phyloP scores from a whole-genome alignment of 1,140 invertebrate species.

The Chironomus striatipennis region DNA sequence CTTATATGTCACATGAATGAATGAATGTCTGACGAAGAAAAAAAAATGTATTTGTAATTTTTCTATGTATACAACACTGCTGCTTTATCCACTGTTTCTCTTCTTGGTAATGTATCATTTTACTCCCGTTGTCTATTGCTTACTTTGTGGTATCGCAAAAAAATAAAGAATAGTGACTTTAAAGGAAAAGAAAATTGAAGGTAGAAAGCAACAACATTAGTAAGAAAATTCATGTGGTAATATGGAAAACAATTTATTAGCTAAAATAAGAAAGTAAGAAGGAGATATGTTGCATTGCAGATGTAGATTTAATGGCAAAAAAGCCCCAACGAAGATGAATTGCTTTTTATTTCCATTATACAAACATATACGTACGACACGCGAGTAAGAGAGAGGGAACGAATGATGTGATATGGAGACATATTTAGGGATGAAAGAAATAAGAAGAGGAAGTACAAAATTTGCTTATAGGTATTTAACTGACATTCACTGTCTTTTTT shows the following conservation, averaged over 20 bases:
- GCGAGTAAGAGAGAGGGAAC: not conserved
- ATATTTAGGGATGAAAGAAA: not conserved
- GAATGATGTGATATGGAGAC: not conserved
- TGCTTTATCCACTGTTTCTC: too few species aligned
- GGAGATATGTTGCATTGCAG: not conserved
- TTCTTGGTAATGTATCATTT: too few species aligned
- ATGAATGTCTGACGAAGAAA: too few species aligned
- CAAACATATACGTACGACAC: not conserved
- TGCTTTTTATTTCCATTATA: conserved; percentile 18
- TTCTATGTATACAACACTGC: too few species aligned
- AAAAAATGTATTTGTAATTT: too few species aligned
- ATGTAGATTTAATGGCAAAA: conserved; percentile 23
- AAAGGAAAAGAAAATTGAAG: too few species aligned
- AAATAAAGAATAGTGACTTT: too few species aligned
- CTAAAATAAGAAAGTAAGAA: not conserved
- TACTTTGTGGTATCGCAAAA: too few species aligned
- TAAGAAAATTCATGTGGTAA: not conserved
- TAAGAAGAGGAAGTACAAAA: conserved; percentile 14
- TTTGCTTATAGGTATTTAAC: conserved; percentile 23
- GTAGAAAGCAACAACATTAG: too few species aligned
- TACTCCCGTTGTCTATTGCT: too few species aligned
- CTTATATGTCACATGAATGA: too few species aligned
- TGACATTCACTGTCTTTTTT: conserved; percentile 5
- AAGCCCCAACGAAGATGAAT: conserved; percentile 21
- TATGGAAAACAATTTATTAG: conserved; percentile 20